Percentiles rank a stretch among this genome's conserved stretches.
Evolutionary conservation across 2,888 invertebrate species (phyloP).

Genomic region (Tipula unca): DNA sequence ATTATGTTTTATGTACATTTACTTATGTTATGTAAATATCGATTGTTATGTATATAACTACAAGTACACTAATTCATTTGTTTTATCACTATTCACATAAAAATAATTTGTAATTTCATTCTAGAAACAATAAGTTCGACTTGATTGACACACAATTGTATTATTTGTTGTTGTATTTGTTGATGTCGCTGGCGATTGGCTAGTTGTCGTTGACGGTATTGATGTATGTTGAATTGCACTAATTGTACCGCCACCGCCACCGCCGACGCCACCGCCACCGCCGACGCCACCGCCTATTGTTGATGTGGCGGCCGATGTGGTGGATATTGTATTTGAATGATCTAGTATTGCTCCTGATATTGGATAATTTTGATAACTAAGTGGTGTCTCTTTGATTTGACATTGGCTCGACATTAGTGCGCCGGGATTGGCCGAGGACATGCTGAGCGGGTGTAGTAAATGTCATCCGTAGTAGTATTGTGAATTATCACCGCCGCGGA

Average conservation of each 20-base stretch:
- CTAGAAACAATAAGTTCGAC: slow-evolving; percentile 40
- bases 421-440: neutral
- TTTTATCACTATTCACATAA: neutral
- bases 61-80: slow-evolving; percentile 20
- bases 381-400: slow-evolving; percentile 15
- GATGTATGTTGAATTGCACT: neutral
- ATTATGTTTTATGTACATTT: neutral
- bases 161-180: slow-evolving; percentile 18
- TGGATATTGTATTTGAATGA: neutral
- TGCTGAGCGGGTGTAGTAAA: slow-evolving; percentile 30
- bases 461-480: slow-evolving; percentile 42
- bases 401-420: neutral
- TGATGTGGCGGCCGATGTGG: slow-evolving; percentile 9
- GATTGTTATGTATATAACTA: neutral
- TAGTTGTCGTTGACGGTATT: neutral
- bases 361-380: slow-evolving; percentile 29
- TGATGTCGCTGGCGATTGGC: slow-evolving; percentile 16
- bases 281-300: neutral
- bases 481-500: slow-evolving; percentile 27
- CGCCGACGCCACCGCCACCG: neutral
- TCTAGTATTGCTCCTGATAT: slow-evolving; percentile 27
- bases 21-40: neutral
- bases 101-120: slow-evolving; percentile 28
- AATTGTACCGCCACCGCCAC: neutral
- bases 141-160: slow-evolving; percentile 30